Evolutionary conservation across 2,113 vertebrate species (phyloP), one percentile per base, ranked within the genome.

Genomic region (Zosterops borbonicus): DNA sequence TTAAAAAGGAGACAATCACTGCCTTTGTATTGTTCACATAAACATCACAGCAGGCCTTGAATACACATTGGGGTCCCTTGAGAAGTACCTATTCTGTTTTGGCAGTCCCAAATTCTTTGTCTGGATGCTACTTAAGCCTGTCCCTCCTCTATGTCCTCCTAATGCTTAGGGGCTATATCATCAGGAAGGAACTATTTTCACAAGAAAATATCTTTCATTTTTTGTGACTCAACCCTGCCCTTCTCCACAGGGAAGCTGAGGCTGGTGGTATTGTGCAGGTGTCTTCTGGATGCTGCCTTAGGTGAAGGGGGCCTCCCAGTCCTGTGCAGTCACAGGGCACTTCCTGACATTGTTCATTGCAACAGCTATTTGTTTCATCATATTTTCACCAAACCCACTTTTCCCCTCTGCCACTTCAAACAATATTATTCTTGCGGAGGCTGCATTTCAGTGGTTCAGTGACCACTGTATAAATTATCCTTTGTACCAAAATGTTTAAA

Each of bases 401-500:
- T 84, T 91, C 20, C 14, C 24, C 58, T 56, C 73, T 82, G 49
- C 44, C 68, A 13, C 49, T 87, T 70, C 53, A 85, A 87, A 73
- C 19, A 4, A 0, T 12, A 15, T 63, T 74, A 20, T 64, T 87
- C 52, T 82, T 71, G 31, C 0, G 0, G 44, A 87, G 74, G 46
- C 33, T 87, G 46, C 65, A 50, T 87, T 94, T 94, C 84, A 69
- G 49, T 58, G 37, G 25, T 73, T 84, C 56, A 29, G 53, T 33
- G 58, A 84, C 53, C 37, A 9, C 9, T 27, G 21, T 46, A 64
- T 76, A 80, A 87, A 73, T 67, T 55, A 62, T 42, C n/a, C 33
- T 89, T 95, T 87, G n/a, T 76, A 70, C n/a, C 53, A 76, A 85
- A 92, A 85, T 8, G 4, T 65, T 91, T 82, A 73, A 89, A 76